Evolutionary conservation across 2,113 vertebrate species (phyloP).

Genomic region (Diadophis punctatus): DNA sequence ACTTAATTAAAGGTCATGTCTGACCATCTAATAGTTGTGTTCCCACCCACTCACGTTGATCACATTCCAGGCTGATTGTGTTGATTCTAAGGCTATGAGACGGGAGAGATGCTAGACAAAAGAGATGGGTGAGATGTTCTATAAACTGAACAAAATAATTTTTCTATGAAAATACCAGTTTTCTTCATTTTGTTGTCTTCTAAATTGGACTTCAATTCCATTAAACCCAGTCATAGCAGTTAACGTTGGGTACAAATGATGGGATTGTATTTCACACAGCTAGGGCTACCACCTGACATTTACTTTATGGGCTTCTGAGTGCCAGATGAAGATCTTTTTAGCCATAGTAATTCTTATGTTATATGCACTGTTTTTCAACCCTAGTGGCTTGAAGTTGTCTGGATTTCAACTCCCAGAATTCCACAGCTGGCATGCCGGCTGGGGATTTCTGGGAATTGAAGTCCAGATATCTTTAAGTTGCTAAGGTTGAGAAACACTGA

Average conservation of each 20-base stretch:
- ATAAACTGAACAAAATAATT: background rate
- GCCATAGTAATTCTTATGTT: background rate
- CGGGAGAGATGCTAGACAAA: background rate
- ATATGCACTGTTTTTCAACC: background rate
- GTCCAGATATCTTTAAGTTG: background rate
- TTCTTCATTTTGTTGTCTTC: background rate
- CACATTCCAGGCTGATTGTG: background rate
- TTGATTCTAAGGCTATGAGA: background rate
- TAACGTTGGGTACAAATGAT: background rate
- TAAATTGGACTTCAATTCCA: background rate
- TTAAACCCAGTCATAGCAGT: background rate
- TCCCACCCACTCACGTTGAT: background rate
- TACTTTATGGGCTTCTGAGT: background rate
- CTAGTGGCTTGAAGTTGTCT: background rate
- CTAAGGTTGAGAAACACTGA: background rate
- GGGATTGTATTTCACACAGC: background rate
- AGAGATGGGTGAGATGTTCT: background rate
- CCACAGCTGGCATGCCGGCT: background rate
- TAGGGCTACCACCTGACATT: background rate
- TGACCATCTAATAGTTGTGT: background rate
- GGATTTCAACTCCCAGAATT: background rate
- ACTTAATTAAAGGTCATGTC: background rate
- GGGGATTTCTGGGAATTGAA: background rate
- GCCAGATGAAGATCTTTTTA: background rate
- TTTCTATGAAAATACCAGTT: background rate